A percentile compares a stretch with the other conserved stretches of the same genome.
These are phyloP conservation scores for Microdon myrmicae DNA, from an alignment of 2,888 invertebrate genomes.

Conservation along the genomic window DNA sequence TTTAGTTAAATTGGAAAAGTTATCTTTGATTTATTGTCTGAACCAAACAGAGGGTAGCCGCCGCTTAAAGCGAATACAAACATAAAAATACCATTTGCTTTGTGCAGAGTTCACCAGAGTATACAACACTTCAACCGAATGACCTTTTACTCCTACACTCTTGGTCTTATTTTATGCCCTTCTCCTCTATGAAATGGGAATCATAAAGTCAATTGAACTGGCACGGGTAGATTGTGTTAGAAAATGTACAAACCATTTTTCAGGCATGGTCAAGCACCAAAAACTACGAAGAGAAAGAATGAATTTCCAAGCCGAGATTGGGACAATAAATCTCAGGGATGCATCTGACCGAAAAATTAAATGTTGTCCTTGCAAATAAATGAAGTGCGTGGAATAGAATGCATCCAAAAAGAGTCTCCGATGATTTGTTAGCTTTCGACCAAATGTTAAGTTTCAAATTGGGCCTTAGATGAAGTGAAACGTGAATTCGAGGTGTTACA, in stretches of 20 bases:
- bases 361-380: slow-evolving; percentile 17
- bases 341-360: slow-evolving; percentile 45
- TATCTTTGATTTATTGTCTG: slow-evolving; percentile 49
- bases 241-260: slow-evolving; percentile 3
- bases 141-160: no score
- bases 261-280: slow-evolving; percentile 8
- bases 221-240: slow-evolving; percentile 5
- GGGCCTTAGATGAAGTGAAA: no score
- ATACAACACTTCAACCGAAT: slow-evolving; percentile 13
- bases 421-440: slow-evolving; percentile 10
- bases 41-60: slow-evolving; percentile 6
- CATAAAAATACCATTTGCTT: slow-evolving; percentile 24
- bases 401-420: slow-evolving; percentile 6
- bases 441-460: no score
- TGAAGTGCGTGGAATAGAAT: slow-evolving; percentile 2
- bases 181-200: slow-evolving; percentile 1
- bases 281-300: slow-evolving; percentile 7
- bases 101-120: slow-evolving; percentile 7
- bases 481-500: no score
- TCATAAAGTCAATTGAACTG: slow-evolving; percentile 23
- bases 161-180: background rate
- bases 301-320: slow-evolving; percentile 1
- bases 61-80: slow-evolving; percentile 6
- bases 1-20: slow-evolving; percentile 54
- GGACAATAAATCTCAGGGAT: slow-evolving; percentile 35